Percentiles rank a stretch among this genome's conserved stretches.
These are phyloP conservation scores for Drosophila kikkawai DNA, from an alignment of 1,140 invertebrate species.

Conservation along the genomic window DNA sequence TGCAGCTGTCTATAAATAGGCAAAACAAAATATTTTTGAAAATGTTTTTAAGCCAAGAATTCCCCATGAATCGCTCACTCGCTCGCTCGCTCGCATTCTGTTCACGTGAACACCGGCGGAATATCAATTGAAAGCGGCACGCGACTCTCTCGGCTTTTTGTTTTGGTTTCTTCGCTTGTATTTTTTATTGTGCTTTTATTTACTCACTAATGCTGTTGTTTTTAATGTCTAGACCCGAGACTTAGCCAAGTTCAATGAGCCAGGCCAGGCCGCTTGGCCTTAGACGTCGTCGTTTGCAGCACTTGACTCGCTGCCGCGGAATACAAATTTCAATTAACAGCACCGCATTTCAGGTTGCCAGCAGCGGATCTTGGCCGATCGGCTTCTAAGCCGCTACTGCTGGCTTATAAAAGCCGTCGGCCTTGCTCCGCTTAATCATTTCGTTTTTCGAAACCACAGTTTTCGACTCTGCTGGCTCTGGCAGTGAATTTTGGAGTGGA, in stretches of 20 bases:
- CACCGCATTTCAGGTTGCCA: constrained; percentile 12
- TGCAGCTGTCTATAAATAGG: constrained; percentile 30
- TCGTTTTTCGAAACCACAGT: constrained; percentile 40
- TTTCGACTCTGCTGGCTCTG: constrained; percentile 26
- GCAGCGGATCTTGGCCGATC: constrained; percentile 27
- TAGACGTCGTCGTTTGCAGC: constrained; percentile 48
- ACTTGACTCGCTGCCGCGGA: constrained; percentile 37
- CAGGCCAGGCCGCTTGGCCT: constrained; percentile 52
- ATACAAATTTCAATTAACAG: constrained; percentile 68
- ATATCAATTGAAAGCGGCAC: constrained; percentile 58
- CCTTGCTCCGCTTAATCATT: constrained; percentile 70
- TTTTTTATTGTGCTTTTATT: constrained; percentile 39
- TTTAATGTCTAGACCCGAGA: constrained; percentile 34
- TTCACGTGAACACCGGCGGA: constrained; percentile 48
- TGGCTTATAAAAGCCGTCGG: constrained; percentile 59
- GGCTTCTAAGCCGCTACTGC: constrained; percentile 19
- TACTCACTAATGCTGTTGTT: constrained; percentile 19
- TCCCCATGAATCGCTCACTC: constrained; percentile 36
- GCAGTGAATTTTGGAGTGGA: constrained; percentile 45
- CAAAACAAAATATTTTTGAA: constrained; percentile 20
- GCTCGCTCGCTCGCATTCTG: constrained; percentile 25
- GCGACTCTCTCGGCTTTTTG: constrained; percentile 58
- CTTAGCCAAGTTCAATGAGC: constrained; percentile 70
- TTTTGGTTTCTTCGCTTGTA: constrained; percentile 26
- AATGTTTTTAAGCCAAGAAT: constrained; percentile 41